Conservation (phyloP, 2,797 vertebrate species). For the Bufotes viridis region DNA sequence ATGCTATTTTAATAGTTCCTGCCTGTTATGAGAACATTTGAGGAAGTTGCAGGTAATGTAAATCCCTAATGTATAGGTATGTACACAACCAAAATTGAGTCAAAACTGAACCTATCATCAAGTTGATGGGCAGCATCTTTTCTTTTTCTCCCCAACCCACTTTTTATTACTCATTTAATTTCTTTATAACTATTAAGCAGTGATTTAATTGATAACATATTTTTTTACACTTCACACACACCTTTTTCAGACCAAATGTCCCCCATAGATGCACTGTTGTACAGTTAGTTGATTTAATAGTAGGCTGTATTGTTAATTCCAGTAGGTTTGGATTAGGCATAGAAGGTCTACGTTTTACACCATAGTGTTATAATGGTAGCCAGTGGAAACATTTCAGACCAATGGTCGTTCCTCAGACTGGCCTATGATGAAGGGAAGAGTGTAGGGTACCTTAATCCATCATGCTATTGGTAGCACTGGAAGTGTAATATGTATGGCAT, state of each 20-base stretch:
- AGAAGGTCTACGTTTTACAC: neutral
- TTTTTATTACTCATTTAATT: too few relatives aligned
- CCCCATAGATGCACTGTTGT: neutral
- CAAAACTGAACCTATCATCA: neutral
- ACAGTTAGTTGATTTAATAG: neutral
- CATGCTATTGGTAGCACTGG: too few relatives aligned
- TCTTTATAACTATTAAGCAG: too few relatives aligned
- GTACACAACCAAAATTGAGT: neutral
- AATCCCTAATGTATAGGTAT: neutral
- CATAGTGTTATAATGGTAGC: too few relatives aligned
- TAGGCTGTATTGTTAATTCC: neutral
- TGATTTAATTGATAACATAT: neutral
- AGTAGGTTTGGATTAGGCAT: neutral
- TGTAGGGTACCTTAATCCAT: too few relatives aligned
- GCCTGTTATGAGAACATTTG: neutral
- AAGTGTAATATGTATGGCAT: too few relatives aligned
- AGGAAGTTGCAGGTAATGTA: neutral
- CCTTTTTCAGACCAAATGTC: neutral
- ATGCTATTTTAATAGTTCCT: neutral
- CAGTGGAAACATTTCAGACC: too few relatives aligned
- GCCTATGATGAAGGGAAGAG: too few relatives aligned
- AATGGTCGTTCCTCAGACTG: too few relatives aligned
- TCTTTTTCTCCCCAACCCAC: neutral
- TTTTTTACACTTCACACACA: neutral
- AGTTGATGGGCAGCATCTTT: neutral